Conservation (phyloP, 2,797 vertebrate genomes). For the Menidia menidia region DNA sequence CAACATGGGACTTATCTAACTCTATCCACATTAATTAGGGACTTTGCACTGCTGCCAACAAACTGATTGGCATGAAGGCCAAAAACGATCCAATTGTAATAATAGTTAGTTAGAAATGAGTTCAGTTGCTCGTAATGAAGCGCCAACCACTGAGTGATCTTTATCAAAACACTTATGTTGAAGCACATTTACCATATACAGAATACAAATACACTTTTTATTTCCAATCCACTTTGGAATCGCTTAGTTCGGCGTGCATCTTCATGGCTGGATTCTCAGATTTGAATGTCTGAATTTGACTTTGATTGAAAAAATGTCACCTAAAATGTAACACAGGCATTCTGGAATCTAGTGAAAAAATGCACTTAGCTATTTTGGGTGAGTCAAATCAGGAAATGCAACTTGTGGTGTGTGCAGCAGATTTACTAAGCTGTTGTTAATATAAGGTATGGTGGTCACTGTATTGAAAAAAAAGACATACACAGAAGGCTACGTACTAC, state of each 20-base stretch:
- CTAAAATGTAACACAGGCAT: conserved; percentile 3
- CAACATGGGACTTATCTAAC: conserved; percentile 10
- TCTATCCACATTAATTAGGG: conserved; percentile 14
- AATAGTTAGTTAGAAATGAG: not conserved
- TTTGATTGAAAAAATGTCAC: not conserved
- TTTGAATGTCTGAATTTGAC: not conserved
- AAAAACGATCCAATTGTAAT: conserved; percentile 2
- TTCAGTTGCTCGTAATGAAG: not conserved
- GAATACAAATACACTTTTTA: not conserved
- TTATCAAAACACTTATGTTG: not conserved
- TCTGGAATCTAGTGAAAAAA: not conserved
- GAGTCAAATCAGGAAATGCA: not conserved
- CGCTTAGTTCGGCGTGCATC: conserved; percentile 7
- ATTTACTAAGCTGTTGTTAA: too few relatives aligned
- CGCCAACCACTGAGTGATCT: not conserved
- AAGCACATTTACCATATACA: not conserved
- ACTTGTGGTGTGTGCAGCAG: not conserved
- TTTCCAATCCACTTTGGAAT: conserved; percentile 5
- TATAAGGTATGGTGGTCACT: not conserved
- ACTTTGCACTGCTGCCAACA: conserved; percentile 28
- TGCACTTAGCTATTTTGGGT: not conserved
- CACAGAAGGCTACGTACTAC: not conserved
- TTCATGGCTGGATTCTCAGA: not conserved
- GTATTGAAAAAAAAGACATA: not conserved
- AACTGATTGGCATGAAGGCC: conserved; percentile 15